Base-by-base conservation (phyloP, 2,113 vertebrate genomes). In the Serinus canaria region DNA sequence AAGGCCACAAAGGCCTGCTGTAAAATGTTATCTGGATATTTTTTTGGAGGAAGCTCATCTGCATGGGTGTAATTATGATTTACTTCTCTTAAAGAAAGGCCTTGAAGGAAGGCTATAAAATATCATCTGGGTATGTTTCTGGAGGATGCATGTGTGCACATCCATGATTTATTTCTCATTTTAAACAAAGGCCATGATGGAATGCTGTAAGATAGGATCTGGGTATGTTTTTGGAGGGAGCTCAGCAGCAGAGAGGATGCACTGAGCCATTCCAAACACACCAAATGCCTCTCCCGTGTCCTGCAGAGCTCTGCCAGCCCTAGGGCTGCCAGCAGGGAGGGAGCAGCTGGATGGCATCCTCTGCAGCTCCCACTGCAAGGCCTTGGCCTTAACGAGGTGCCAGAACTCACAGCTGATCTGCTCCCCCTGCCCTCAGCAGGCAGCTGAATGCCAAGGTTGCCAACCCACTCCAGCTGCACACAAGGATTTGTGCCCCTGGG, bases 381-480 rank as follows among this genome's bases (percentile, higher is more conserved):
- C 59, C 59, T 52, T 7, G 11, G 56, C 80, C 39, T 2, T 1
- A 52, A 9, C 3, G 8, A 62, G 37, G 52, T 1, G 3, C 35
- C 79, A 62, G 47, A 55, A 47, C 50, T 62, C 80, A 5, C 2
- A 2, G 13, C 16, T 15, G 43, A 46, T 14, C 24, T 3, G 15
- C 17, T 74, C 47, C 69, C 52, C 49, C 64, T 83, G 20, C 46
- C 58, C 76, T 21, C 18, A 10, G 20, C 2, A 0, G 3, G 23
- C n/a, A 20, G 58, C 72, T 30, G 35, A 44, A 58, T 1, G 50
- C 73, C 59, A 18, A 77, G 55, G 79, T 3, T 86, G 59, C 31
- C 63, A 47, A 9, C 14, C 35, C 0, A 1, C 11, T 24, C 46
- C 70, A 62, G 52, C 19, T 62, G 79, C 0, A 0, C 7, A 31